Conservation (phyloP, 2,797 vertebrate genomes). For the Phrynocephalus forsythii region DNA sequence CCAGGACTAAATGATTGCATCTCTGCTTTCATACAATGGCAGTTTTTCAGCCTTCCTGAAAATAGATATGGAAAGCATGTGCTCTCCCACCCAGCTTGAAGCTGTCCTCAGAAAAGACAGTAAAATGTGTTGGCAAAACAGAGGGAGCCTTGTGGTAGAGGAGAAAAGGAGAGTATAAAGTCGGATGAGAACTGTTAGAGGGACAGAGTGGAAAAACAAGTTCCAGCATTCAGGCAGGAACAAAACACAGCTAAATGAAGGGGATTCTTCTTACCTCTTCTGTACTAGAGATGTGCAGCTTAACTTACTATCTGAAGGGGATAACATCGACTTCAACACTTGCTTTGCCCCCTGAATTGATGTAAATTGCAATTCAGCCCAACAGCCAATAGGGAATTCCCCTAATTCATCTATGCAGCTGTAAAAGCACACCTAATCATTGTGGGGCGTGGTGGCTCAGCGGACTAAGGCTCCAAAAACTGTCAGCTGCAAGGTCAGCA, state of each 20-base stretch:
- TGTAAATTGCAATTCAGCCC: slow-evolving; percentile 53
- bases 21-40: too few species aligned
- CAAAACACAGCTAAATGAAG: background rate
- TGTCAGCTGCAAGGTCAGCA: too few species aligned
- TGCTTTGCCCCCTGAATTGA: slow-evolving; percentile 36
- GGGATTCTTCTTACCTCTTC: background rate
- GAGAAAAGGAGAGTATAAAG: background rate
- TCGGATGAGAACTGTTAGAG: background rate
- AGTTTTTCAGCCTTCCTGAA: too few species aligned
- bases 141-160: too few species aligned
- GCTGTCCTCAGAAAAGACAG: background rate
- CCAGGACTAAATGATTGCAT: too few species aligned
- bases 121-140: background rate
- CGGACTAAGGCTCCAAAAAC: too few species aligned
- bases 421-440: slow-evolving; percentile 14
- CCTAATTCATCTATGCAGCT: slow-evolving; percentile 10
- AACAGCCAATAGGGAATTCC: slow-evolving; percentile 48
- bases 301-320: slow-evolving; percentile 26
- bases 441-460: background rate
- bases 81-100: too few species aligned
- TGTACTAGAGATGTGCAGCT: background rate
- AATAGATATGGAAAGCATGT: too few species aligned
- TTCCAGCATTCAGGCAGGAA: background rate
- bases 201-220: background rate
- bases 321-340: slow-evolving; percentile 11